Evolutionary conservation across 2,113 vertebrate species (phyloP).

Genomic region (Oreocharis arfaki): DNA sequence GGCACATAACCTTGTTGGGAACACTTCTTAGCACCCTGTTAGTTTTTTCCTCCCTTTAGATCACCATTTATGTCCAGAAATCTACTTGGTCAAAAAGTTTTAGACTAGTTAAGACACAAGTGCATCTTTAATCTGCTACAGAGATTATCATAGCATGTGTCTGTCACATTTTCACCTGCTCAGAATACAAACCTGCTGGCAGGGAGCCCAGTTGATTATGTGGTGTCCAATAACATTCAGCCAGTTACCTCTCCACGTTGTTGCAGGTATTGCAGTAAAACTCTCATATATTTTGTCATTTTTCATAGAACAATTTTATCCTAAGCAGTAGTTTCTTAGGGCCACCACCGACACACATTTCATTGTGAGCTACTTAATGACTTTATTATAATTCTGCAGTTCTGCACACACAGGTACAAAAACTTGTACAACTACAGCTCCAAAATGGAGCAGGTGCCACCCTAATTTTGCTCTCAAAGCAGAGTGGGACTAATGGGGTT

Average conservation of each 20-base stretch:
- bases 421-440: neutral
- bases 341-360: neutral
- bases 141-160: neutral
- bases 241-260: neutral
- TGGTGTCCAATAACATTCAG: neutral
- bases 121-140: neutral
- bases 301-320: neutral
- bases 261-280: neutral
- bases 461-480: neutral
- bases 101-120: neutral
- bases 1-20: neutral
- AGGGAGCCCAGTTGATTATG: neutral
- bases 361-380: neutral
- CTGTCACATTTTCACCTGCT: neutral
- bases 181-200: neutral
- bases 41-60: neutral
- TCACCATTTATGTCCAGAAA: neutral
- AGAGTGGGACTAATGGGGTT: neutral
- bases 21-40: neutral
- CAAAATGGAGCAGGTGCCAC: neutral
- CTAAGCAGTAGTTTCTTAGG: neutral
- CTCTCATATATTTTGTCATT: neutral
- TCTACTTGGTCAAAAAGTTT: neutral
- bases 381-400: neutral
- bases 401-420: neutral